Evolutionary conservation across 2,797 vertebrate genomes (phyloP).

Genomic region (Semaprochilodus insignis): DNA sequence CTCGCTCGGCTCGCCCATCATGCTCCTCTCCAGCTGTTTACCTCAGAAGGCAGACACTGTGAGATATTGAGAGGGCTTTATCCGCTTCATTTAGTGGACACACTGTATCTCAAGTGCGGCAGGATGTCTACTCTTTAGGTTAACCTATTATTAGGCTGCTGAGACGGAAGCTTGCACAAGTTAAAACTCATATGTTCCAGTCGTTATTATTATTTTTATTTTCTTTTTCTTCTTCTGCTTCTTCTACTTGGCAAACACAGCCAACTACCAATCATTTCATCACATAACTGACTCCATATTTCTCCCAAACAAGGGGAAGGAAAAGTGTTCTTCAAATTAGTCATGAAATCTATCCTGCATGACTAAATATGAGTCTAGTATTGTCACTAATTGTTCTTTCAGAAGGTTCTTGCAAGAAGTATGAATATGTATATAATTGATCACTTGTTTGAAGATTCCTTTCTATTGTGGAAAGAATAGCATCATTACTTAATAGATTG

Average conservation of each 20-base stretch:
- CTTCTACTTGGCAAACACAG: background rate
- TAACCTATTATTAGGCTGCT: background rate
- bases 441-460: no score
- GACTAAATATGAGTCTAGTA: no score
- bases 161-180: background rate
- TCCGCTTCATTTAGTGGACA: background rate
- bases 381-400: no score
- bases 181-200: background rate
- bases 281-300: background rate
- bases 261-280: background rate
- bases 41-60: background rate
- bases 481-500: no score
- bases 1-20: background rate
- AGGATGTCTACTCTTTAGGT: background rate
- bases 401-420: no score
- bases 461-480: no score
- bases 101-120: slow-evolving; percentile 30
- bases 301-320: no score
- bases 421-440: no score
- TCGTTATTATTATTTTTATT: background rate
- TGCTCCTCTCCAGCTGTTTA: slow-evolving; percentile 32
- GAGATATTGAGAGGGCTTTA: background rate
- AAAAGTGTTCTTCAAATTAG: no score
- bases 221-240: background rate
- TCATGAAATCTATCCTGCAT: no score